Percentiles rank a stretch among this genome's conserved stretches.
phyloP scores from a whole-genome alignment of 2,797 vertebrate species.

The Catostomus latipinnis region DNA sequence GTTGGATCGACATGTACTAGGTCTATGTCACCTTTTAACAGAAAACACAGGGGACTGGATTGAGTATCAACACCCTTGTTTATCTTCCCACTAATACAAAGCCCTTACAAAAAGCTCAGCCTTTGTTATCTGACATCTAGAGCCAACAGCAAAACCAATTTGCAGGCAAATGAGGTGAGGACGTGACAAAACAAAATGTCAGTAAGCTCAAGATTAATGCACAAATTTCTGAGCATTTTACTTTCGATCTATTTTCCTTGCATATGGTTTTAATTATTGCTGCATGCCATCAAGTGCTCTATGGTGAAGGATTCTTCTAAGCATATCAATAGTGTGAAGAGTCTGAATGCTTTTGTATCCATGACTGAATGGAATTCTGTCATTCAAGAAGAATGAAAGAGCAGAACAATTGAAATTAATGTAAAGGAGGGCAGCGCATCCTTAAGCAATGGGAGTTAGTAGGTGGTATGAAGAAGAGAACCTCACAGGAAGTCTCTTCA shows the following conservation, averaged over 20 bases:
- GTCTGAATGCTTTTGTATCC: neutral
- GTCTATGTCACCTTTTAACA: constrained; percentile 3
- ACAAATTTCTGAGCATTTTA: constrained; percentile 18
- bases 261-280: constrained; percentile 27
- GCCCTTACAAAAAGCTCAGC: constrained; percentile 16
- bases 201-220: constrained; percentile 53
- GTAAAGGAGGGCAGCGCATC: neutral
- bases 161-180: constrained; percentile 53
- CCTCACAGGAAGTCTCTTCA: neutral
- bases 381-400: constrained; percentile 23
- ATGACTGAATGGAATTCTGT: constrained; percentile 2
- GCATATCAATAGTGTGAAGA: constrained; percentile 41
- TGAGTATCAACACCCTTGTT: constrained; percentile 32
- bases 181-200: constrained; percentile 50
- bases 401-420: constrained; percentile 27
- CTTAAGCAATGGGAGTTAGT: neutral
- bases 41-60: constrained; percentile 10
- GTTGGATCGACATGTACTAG: neutral
- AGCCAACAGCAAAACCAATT: constrained; percentile 44
- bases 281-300: constrained; percentile 30
- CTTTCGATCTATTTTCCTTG: constrained; percentile 31
- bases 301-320: constrained; percentile 25
- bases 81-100: constrained; percentile 10
- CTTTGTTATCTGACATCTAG: constrained; percentile 49
- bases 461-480: neutral